These are phyloP conservation scores for Drosophila anceps DNA, from an alignment of 2,888 invertebrate species.

Conservation along the genomic window DNA sequence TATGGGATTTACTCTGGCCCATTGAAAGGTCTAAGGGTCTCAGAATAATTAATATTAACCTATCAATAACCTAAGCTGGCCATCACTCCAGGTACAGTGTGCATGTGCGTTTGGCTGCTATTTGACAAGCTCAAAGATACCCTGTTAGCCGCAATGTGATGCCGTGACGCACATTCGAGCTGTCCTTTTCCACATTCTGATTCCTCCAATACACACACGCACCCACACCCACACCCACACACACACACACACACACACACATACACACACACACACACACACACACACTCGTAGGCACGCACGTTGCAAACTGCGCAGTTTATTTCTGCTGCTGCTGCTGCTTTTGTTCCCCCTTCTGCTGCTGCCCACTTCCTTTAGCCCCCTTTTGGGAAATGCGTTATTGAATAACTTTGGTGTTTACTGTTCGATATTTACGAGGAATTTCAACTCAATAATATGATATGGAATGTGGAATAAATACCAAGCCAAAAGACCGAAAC, in stretches of 20 bases:
- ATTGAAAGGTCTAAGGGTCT: background rate
- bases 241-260: background rate
- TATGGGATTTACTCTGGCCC: background rate
- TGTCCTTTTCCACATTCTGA: background rate
- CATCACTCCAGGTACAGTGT: background rate
- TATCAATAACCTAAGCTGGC: background rate
- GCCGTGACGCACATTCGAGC: background rate
- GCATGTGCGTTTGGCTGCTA: background rate
- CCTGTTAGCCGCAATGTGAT: background rate
- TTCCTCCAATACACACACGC: background rate
- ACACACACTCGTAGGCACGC: background rate
- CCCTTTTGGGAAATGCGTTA: background rate
- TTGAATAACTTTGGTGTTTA: conserved; percentile 8
- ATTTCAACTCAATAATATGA: background rate
- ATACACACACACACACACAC: background rate
- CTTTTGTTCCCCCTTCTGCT: background rate
- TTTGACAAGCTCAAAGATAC: background rate
- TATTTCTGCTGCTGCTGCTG: conserved; percentile 1
- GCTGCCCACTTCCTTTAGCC: background rate
- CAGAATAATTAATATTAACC: background rate
- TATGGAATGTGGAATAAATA: conserved; percentile 3
- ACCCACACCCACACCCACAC: background rate
- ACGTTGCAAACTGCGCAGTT: conserved; percentile 7
- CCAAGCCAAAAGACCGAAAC: background rate
- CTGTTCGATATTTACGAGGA: conserved; percentile 3